Percentiles rank a stretch among this genome's conserved stretches.
These are phyloP conservation scores for Cataglyphis cursor DNA, from an alignment of 2,888 invertebrate species.

Conservation along the genomic window DNA sequence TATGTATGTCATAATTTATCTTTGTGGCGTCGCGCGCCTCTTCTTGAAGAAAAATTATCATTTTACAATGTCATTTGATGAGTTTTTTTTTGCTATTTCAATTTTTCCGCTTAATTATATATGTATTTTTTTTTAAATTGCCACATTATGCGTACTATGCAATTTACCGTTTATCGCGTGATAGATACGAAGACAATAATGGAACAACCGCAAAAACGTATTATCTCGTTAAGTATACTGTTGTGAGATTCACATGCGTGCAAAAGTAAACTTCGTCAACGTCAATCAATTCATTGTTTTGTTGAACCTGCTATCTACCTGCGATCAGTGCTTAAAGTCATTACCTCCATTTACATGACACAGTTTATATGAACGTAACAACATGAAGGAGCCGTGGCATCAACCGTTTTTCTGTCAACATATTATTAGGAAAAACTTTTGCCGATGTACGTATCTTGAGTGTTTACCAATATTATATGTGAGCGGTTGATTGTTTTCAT, in stretches of 20 bases:
- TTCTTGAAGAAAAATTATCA: slow-evolving; percentile 7
- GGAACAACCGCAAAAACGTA: slow-evolving; percentile 15
- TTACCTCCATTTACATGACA: slow-evolving; percentile 53
- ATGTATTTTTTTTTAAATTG: not conserved
- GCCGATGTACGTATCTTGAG: slow-evolving; percentile 30
- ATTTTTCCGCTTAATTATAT: slow-evolving; percentile 12
- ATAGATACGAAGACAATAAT: not conserved
- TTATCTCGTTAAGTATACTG: not conserved
- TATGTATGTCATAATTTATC: slow-evolving; percentile 8
- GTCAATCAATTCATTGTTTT: slow-evolving; percentile 38
- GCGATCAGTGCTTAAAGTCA: slow-evolving; percentile 18
- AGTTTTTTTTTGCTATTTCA: slow-evolving; percentile 1
- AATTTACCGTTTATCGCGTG: not conserved
- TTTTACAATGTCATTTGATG: slow-evolving; percentile 9
- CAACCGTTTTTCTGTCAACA: slow-evolving; percentile 43
- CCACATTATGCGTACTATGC: not conserved
- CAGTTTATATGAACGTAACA: slow-evolving; percentile 39
- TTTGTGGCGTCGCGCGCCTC: not conserved
- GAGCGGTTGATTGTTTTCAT: slow-evolving; percentile 2
- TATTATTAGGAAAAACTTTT: slow-evolving; percentile 47
- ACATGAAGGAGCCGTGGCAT: slow-evolving; percentile 47
- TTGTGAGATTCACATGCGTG: slow-evolving; percentile 10
- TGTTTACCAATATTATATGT: not conserved
- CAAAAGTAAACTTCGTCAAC: slow-evolving; percentile 45
- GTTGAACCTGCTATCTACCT: slow-evolving; percentile 37